Evolutionary conservation across 1,140 invertebrate species (phyloP).

Genomic region (Copidosoma floridanum): DNA sequence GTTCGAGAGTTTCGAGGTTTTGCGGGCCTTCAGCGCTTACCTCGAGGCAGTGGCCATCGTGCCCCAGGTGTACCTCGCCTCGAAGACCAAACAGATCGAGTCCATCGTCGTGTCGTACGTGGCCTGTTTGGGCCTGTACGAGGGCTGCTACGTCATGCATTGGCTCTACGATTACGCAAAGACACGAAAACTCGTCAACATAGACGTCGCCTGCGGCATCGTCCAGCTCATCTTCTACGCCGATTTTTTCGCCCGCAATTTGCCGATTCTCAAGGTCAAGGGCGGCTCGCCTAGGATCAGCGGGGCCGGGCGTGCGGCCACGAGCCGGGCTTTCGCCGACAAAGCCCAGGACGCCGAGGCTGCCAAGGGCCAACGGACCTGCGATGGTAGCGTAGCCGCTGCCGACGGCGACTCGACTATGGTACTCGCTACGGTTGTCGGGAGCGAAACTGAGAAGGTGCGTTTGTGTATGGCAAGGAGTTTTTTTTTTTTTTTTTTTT

Average conservation of each 20-base stretch:
- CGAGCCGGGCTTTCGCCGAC: background rate
- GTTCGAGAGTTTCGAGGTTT: background rate
- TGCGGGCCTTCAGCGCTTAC: slow-evolving; percentile 13
- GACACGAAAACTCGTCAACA: background rate
- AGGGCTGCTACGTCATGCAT: slow-evolving; percentile 19
- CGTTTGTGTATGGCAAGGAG: too few species aligned
- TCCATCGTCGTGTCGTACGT: slow-evolving; percentile 11
- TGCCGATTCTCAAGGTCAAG: slow-evolving; percentile 14
- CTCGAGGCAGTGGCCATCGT: slow-evolving; percentile 18
- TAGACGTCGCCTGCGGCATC: background rate
- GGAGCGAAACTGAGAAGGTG: too few species aligned
- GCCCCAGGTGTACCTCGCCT: slow-evolving; percentile 18
- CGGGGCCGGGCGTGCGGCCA: background rate
- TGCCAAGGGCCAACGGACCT: background rate
- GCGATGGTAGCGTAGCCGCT: too few species aligned
- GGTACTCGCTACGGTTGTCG: too few species aligned
- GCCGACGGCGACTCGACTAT: too few species aligned
- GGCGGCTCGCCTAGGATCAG: background rate
- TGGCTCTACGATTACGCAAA: slow-evolving; percentile 6
- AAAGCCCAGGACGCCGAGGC: background rate
- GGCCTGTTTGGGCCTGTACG: slow-evolving; percentile 4
- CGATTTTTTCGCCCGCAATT: slow-evolving; percentile 16
- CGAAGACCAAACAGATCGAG: slow-evolving; percentile 18
- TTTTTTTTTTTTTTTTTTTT: too few species aligned
- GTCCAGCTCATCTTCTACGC: slow-evolving; percentile 19